Evolutionary conservation across 2,113 vertebrate genomes (phyloP).

Genomic region (Cheirogaleus medius): DNA sequence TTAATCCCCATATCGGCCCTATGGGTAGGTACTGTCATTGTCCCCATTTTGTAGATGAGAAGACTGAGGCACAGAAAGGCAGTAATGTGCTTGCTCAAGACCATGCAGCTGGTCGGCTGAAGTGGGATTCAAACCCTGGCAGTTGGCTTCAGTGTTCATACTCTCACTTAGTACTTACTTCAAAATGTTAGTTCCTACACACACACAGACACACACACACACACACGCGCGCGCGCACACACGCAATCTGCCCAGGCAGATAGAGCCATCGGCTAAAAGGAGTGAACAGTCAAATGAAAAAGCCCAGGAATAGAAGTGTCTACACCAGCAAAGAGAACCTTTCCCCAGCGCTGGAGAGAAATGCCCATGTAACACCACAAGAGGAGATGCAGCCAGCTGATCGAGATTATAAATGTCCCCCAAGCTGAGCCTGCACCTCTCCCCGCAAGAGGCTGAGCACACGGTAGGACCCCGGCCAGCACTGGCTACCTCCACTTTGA

Average conservation of each 20-base stretch:
- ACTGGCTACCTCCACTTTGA: not conserved
- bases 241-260: not conserved
- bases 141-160: rapidly evolving
- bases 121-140: not conserved
- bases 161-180: not conserved
- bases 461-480: rapidly evolving
- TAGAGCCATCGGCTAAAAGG: not conserved
- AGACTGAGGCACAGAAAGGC: not conserved
- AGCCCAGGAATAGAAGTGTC: not conserved
- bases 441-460: rapidly evolving
- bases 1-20: not conserved
- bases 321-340: rapidly evolving
- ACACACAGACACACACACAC: rapidly evolving
- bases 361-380: rapidly evolving
- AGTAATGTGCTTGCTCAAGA: not conserved
- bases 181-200: rapidly evolving
- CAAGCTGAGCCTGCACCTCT: not conserved
- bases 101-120: no score
- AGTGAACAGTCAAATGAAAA: not conserved
- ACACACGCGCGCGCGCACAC: rapidly evolving
- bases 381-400: not conserved
- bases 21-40: rapidly evolving
- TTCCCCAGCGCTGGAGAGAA: not conserved
- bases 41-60: not conserved
- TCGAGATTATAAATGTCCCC: rapidly evolving